Conservation (phyloP, 1,140 invertebrate species). For the Melitaea cinxia region DNA sequence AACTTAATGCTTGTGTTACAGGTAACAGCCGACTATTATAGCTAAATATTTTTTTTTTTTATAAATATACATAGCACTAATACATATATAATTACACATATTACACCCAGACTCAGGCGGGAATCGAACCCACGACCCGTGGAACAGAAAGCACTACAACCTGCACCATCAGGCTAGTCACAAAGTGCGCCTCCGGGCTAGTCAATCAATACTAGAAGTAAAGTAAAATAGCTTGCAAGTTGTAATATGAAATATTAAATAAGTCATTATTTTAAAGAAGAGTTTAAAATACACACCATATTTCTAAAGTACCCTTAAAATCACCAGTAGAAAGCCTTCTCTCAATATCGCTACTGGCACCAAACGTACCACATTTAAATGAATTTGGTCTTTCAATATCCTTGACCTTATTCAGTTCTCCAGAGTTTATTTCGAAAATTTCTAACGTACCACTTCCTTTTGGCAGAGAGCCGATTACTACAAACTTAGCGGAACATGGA, state of each 20-base stretch:
- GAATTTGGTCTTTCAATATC: slow-evolving; percentile 89
- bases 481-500: slow-evolving; percentile 95
- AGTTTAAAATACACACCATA: slow-evolving; percentile 87
- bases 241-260: background rate
- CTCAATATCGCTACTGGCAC: slow-evolving; percentile 89
- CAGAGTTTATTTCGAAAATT: slow-evolving; percentile 91
- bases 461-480: slow-evolving; percentile 92
- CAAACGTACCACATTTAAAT: slow-evolving; percentile 97
- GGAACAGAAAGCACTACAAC: too few relatives aligned
- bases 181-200: too few relatives aligned
- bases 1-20: too few relatives aligned
- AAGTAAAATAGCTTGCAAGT: background rate
- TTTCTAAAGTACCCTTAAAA: slow-evolving; percentile 92
- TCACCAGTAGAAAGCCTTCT: slow-evolving; percentile 94
- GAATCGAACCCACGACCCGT: too few relatives aligned
- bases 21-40: too few relatives aligned
- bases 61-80: too few relatives aligned
- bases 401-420: slow-evolving; percentile 87
- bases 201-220: too few relatives aligned
- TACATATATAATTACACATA: too few relatives aligned
- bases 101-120: too few relatives aligned
- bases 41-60: too few relatives aligned
- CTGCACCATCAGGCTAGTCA: too few relatives aligned
- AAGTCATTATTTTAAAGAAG: background rate
- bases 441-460: slow-evolving; percentile 92